Percentiles rank a stretch among this genome's conserved stretches.
Conservation (phyloP, 2,888 invertebrate genomes). For the Thera britannica region DNA sequence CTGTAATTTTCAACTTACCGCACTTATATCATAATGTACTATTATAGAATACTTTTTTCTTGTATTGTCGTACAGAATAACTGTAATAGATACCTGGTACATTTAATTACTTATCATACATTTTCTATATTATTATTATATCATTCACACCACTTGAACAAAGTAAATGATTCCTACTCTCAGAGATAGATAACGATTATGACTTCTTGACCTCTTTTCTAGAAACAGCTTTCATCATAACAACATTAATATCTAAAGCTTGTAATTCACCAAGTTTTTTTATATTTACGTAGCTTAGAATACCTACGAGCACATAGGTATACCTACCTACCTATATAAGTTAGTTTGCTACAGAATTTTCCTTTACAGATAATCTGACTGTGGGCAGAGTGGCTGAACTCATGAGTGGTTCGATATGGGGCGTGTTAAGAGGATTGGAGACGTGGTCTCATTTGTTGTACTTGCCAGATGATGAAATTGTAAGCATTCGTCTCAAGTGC, state of each 20-base stretch:
- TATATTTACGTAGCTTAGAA: too few relatives aligned
- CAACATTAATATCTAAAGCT: not conserved
- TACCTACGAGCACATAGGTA: too few relatives aligned
- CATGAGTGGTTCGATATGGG: conserved; percentile 88
- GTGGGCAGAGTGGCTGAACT: conserved; percentile 49
- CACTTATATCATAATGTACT: too few relatives aligned
- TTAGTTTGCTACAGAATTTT: not conserved
- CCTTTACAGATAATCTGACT: conserved; percentile 59
- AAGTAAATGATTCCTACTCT: not conserved
- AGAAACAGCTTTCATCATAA: not conserved
- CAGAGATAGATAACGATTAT: conserved; percentile 6
- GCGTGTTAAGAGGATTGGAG: conserved; percentile 93
- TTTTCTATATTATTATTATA: too few relatives aligned
- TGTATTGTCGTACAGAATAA: too few relatives aligned
- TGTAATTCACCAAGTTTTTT: not conserved
- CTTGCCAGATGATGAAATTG: conserved; percentile 54
- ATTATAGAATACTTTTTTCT: too few relatives aligned
- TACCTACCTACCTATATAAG: too few relatives aligned
- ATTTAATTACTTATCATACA: too few relatives aligned
- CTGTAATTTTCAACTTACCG: too few relatives aligned
- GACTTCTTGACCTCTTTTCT: conserved; percentile 18
- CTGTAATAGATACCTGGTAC: too few relatives aligned
- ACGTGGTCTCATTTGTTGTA: conserved; percentile 92
- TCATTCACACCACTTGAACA: conserved; percentile 9
- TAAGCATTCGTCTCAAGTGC: conserved; percentile 29